Percentiles rank a stretch among this genome's conserved stretches.
Evolutionary conservation across 2,113 vertebrate genomes (phyloP).

Genomic region (Galeopterus variegatus): DNA sequence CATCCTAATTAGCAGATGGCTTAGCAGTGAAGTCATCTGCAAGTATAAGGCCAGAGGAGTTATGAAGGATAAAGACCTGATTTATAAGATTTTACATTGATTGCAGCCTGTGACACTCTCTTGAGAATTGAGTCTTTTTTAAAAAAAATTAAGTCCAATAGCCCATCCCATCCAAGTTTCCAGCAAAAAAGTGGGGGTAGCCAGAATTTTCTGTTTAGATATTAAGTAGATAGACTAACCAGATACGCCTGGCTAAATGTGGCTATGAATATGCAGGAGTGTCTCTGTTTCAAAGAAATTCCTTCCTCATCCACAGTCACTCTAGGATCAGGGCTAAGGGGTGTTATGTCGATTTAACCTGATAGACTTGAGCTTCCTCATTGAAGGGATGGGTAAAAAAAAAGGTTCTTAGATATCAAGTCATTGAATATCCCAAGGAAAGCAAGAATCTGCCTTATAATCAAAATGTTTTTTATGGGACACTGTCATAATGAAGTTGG

Average conservation of each 20-base stretch:
- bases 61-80: slow-evolving; percentile 24
- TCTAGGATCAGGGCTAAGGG: neutral
- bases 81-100: neutral
- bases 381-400: neutral
- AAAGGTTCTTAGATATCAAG: neutral
- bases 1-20: slow-evolving; percentile 72
- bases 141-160: neutral
- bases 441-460: neutral
- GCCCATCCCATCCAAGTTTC: neutral
- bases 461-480: neutral
- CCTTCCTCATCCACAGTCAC: accelerated
- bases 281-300: accelerated
- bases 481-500: neutral
- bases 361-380: neutral
- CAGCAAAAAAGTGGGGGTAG: neutral
- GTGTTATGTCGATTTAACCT: neutral
- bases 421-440: neutral
- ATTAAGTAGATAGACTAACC: neutral
- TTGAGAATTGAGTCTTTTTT: neutral
- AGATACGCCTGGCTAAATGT: too few relatives aligned
- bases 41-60: slow-evolving; percentile 67
- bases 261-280: accelerated
- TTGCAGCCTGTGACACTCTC: neutral
- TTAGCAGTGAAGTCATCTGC: neutral
- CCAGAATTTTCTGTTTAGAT: neutral